Conservation (phyloP, 2,888 invertebrate genomes). For the Rhopalosiphum nymphaeae region DNA sequence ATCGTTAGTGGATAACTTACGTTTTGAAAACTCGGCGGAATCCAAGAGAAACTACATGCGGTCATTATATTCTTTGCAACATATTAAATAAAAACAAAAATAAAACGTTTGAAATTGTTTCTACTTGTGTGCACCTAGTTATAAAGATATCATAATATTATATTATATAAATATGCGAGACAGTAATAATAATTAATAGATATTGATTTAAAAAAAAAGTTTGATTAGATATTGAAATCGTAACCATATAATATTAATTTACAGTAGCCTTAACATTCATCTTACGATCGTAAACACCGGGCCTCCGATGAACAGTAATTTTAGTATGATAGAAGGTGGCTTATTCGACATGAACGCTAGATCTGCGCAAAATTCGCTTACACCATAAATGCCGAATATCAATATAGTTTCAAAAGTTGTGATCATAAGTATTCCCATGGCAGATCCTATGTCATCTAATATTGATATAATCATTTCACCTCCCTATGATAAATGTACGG, state of each 20-base stretch:
- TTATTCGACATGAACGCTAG: slow-evolving; percentile 36
- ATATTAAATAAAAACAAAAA: not conserved
- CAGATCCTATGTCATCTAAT: slow-evolving; percentile 46
- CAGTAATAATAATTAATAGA: not conserved
- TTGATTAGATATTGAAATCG: not conserved
- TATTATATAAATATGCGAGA: not conserved
- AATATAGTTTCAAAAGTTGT: slow-evolving; percentile 54
- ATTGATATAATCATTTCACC: slow-evolving; percentile 45
- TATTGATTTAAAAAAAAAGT: not conserved
- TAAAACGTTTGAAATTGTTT: not conserved
- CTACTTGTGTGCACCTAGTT: not conserved
- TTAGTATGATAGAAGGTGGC: slow-evolving; percentile 4
- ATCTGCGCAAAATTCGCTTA: slow-evolving; percentile 46
- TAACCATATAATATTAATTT: not conserved
- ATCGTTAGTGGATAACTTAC: not conserved
- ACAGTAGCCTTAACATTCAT: not conserved
- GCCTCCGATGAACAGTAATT: slow-evolving; percentile 31
- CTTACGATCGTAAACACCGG: slow-evolving; percentile 33
- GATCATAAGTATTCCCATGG: slow-evolving; percentile 55
- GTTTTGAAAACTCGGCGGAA: slow-evolving; percentile 34
- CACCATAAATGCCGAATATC: slow-evolving; percentile 46
- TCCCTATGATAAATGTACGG: not conserved
- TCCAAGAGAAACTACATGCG: slow-evolving; percentile 30
- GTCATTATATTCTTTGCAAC: slow-evolving; percentile 25
- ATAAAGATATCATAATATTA: not conserved